Base-by-base conservation (phyloP, 2,113 vertebrate species). In the Erythrocercus mccallii region DNA sequence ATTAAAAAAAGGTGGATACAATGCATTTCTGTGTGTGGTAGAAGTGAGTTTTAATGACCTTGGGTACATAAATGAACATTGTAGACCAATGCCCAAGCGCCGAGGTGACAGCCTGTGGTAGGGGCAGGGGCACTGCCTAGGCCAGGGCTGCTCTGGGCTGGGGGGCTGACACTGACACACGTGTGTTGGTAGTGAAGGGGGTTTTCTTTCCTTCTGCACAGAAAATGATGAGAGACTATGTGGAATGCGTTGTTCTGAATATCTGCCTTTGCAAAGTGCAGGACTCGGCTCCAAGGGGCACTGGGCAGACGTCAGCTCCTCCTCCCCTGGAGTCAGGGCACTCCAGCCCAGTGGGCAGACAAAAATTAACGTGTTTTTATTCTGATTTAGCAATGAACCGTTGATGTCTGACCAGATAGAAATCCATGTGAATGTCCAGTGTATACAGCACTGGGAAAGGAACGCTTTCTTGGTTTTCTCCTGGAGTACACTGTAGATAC, bases 1-100 rank as follows among this genome's bases (percentile, higher is more conserved):
- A 70, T 81, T 86, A 27, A 54, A 80, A n/a, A 80, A 86, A 77
- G 78, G 70, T 58, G 48, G 37, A 31, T 94, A 44, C n/a, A 85
- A 50, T 48, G 44, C 12, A 5, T 10, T 60, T 23, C 56, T 70
- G 21, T 48, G 40, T 71, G 10, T 33, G 57, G 82, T 24, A 68
- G 80, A 64, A 92, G 76, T 18, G 45, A 62, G 51, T 90, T 93
- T 70, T 83, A 60, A 70, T 78, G 56, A 56, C 69, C 23, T 31
- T 38, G 31, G 18, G 6, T 64, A 5, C 57, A 58, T 24, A 76
- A 71, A 74, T 17, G 24, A 51, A 3, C 19, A 3, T 27, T n/a
- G 12, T n/a, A n/a, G 18, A 10, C 6, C 51, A 45, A 19, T 40
- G 38, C 21, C 47, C 58, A 6, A 5, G 19, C 5, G 11, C 9